phyloP scores from a whole-genome alignment of 2,888 invertebrate genomes.

The Unio pictorum region DNA sequence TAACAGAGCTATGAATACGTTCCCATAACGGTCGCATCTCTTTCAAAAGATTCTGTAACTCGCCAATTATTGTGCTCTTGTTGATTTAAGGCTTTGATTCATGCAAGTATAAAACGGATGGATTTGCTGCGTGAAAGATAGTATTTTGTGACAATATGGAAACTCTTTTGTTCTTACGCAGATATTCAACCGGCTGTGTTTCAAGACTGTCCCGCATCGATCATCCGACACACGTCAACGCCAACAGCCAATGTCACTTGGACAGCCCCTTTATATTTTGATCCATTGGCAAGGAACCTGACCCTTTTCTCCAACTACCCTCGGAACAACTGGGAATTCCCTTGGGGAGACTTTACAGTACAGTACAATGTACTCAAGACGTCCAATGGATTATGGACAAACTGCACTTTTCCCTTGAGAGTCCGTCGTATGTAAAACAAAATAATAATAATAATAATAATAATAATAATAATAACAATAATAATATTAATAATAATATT shows the following conservation, averaged over 20 bases:
- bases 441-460: not conserved
- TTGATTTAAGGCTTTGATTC: no score
- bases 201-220: not conserved
- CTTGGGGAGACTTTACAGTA: conserved; percentile 14
- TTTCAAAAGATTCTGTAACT: no score
- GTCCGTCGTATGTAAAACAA: conserved; percentile 6
- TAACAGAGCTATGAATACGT: no score
- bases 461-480: no score
- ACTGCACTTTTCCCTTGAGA: conserved; percentile 3
- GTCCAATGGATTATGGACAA: conserved; percentile 5
- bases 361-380: conserved; percentile 7
- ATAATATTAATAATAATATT: no score
- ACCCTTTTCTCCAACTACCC: conserved; percentile 8
- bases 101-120: no score
- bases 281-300: conserved; percentile 7
- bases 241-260: conserved; percentile 2
- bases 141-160: no score
- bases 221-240: not conserved
- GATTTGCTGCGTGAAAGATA: no score
- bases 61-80: no score
- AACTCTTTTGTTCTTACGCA: not conserved
- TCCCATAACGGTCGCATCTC: no score
- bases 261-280: conserved; percentile 3
- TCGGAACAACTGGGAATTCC: not conserved
- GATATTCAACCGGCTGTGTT: conserved; percentile 12